phyloP scores from a whole-genome alignment of 2,797 vertebrate genomes.

The Acropternis orthonyx region DNA sequence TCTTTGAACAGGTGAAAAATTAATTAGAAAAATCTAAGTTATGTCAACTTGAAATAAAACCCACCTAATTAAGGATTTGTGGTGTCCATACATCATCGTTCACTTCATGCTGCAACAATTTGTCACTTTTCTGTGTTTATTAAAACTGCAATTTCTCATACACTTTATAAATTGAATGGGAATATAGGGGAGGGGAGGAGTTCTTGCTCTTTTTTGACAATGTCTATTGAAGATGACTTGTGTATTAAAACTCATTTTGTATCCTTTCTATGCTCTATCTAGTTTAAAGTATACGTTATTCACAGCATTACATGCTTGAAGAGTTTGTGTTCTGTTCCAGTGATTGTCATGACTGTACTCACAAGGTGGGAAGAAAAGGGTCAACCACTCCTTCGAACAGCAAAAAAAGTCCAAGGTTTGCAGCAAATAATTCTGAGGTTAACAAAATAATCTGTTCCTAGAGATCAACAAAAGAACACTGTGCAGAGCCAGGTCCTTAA shows the following conservation, averaged over 20 bases:
- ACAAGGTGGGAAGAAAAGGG: background rate
- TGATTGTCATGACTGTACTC: background rate
- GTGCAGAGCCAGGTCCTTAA: background rate
- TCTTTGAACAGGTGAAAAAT: conserved; percentile 9
- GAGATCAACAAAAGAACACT: background rate
- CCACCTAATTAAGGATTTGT: conserved; percentile 14
- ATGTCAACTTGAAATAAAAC: background rate
- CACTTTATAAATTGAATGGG: background rate
- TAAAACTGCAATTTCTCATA: background rate
- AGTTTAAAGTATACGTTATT: background rate
- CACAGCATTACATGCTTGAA: background rate
- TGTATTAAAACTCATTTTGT: background rate
- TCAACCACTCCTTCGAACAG: background rate
- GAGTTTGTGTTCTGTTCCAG: background rate
- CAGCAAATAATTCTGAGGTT: background rate
- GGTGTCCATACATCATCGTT: background rate
- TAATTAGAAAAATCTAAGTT: conserved; percentile 17
- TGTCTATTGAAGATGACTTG: background rate
- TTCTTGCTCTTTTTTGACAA: background rate
- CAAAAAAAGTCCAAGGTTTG: background rate
- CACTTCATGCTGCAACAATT: background rate
- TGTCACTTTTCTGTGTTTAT: conserved; percentile 7
- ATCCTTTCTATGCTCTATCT: background rate
- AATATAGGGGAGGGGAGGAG: background rate
- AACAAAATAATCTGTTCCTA: background rate